These are phyloP conservation scores for Colinus virginianus DNA, from an alignment of 2,113 vertebrate species.

Conservation along the genomic window DNA sequence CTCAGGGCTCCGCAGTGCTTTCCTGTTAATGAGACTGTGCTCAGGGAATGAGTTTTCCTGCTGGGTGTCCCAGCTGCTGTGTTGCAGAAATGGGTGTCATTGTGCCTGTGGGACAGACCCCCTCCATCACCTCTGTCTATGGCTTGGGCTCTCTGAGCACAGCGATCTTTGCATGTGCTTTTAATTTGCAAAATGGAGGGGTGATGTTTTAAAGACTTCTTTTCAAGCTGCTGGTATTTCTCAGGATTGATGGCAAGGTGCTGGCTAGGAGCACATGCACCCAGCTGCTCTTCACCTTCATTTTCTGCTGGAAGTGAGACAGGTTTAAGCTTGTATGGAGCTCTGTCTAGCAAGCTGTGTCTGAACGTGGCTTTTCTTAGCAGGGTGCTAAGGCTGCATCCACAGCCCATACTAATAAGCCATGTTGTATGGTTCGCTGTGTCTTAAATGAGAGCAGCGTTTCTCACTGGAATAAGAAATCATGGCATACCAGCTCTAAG, in stretches of 20 bases:
- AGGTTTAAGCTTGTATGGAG: conserved; percentile 5
- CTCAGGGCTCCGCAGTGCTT: neutral
- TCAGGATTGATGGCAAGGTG: neutral
- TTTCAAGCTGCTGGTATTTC: neutral
- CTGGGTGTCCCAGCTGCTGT: neutral
- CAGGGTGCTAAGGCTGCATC: neutral
- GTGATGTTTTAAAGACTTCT: neutral
- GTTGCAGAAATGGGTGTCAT: neutral
- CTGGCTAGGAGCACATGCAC: conserved; percentile 14
- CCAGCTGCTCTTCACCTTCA: conserved; percentile 50
- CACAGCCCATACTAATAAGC: neutral
- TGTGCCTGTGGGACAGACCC: neutral
- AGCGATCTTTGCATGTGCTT: neutral
- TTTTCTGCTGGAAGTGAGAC: conserved; percentile 15
- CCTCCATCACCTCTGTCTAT: neutral
- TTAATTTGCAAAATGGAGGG: neutral
- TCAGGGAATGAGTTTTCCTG: neutral
- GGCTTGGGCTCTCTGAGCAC: neutral
- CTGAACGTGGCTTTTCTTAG: neutral
- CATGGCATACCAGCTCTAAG: neutral
- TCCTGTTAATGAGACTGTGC: neutral
- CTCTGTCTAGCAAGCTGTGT: neutral
- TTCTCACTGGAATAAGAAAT: neutral
- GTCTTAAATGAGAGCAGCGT: neutral
- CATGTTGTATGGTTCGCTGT: rapidly evolving